These are phyloP conservation scores for Archocentrus centrarchus DNA, from an alignment of 2,113 vertebrate species.

Conservation along the genomic window DNA sequence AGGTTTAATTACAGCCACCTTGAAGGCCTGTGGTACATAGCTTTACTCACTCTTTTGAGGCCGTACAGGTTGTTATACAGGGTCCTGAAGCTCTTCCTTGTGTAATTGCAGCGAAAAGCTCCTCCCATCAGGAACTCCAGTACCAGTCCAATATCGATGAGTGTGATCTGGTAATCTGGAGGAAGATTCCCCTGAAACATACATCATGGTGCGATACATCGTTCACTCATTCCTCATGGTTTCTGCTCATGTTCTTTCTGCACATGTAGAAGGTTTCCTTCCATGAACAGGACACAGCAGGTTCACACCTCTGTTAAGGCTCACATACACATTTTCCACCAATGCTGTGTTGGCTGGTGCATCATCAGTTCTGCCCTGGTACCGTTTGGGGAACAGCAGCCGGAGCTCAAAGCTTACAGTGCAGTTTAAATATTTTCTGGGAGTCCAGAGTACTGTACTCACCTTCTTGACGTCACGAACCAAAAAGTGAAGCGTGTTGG, in stretches of 20 bases:
- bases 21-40: no score
- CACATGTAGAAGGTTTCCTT: background rate
- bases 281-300: background rate
- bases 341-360: background rate
- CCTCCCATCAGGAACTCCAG: slow-evolving; percentile 98
- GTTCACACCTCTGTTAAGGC: background rate
- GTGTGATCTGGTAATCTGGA: slow-evolving; percentile 96
- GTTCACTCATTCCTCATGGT: background rate
- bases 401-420: background rate
- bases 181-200: slow-evolving; percentile 92
- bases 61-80: slow-evolving; percentile 98
- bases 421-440: background rate
- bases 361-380: accelerated
- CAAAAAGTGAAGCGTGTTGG: slow-evolving; percentile 92
- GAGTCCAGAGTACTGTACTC: background rate
- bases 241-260: background rate
- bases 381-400: background rate
- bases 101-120: slow-evolving; percentile 96
- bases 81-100: slow-evolving; percentile 91
- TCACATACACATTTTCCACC: accelerated
- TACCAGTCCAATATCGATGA: slow-evolving; percentile 96
- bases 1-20: no score
- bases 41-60: slow-evolving; percentile 88
- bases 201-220: accelerated
- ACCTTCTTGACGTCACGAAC: slow-evolving; percentile 99